Conservation (phyloP, 2,888 invertebrate genomes). For the Rhaphigaster nebulosa region DNA sequence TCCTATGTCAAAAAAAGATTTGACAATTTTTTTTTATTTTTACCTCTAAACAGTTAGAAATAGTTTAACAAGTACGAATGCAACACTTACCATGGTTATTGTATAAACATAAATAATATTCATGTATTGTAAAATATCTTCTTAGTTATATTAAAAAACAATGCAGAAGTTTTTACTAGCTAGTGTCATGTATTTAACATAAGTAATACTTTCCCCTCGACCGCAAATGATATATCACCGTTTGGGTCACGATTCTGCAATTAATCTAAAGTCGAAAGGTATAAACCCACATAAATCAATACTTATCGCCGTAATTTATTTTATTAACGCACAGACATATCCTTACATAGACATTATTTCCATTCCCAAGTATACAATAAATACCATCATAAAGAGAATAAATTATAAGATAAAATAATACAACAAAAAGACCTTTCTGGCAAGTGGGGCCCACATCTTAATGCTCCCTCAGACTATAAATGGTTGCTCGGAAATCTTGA, state of each 20-base stretch:
- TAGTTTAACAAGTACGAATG: no score
- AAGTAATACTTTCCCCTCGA: constrained; percentile 3
- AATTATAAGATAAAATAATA: constrained; percentile 39
- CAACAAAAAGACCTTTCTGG: constrained; percentile 33
- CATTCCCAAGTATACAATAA: constrained; percentile 32
- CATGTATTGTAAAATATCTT: not conserved
- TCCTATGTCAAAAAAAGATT: no score
- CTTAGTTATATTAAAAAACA: not conserved
- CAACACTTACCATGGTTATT: not conserved
- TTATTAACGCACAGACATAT: constrained; percentile 39
- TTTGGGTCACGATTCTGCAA: constrained; percentile 33
- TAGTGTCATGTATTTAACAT: constrained; percentile 17
- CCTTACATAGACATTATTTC: constrained; percentile 23
- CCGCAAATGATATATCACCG: not conserved
- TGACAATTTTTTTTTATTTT: no score
- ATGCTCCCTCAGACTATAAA: constrained; percentile 50
- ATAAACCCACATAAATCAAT: constrained; percentile 14
- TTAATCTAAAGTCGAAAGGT: constrained; percentile 14
- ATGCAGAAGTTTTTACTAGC: not conserved
- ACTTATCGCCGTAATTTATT: constrained; percentile 20
- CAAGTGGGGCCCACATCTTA: constrained; percentile 51
- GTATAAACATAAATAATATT: not conserved
- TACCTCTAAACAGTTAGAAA: no score
- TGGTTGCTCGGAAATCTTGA: constrained; percentile 54
- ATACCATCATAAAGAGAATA: constrained; percentile 44